A percentile compares a stretch with the other conserved stretches of the same genome.
phyloP scores from a whole-genome alignment of 2,113 vertebrate species.

The Phalacrocorax aristotelis region DNA sequence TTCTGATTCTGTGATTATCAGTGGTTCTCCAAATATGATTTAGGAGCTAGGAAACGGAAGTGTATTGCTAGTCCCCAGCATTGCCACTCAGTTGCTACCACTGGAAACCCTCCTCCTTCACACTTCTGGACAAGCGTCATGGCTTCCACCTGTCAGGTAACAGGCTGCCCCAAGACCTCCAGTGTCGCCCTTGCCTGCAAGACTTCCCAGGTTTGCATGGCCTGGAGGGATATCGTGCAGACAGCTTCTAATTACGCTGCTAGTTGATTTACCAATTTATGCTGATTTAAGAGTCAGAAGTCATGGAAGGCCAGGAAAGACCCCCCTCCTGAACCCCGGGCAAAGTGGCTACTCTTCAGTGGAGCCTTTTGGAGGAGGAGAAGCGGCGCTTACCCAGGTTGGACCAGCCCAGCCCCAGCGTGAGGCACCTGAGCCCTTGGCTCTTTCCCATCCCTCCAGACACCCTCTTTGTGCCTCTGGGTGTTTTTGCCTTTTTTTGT shows the following conservation, averaged over 20 bases:
- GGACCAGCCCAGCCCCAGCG: accelerated
- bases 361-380: not conserved
- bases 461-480: not conserved
- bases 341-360: not conserved
- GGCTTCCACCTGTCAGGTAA: not conserved
- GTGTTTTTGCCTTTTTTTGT: not conserved
- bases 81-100: not conserved
- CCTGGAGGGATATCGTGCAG: not conserved
- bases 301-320: not conserved
- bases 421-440: not conserved
- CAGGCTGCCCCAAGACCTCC: not conserved
- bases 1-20: not conserved
- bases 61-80: accelerated
- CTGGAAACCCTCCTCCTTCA: not conserved
- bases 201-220: not conserved
- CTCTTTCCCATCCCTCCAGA: not conserved
- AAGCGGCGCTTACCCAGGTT: accelerated
- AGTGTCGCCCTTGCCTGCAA: not conserved
- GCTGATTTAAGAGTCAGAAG: not conserved
- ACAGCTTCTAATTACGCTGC: not conserved
- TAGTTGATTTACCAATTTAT: not conserved
- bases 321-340: not conserved
- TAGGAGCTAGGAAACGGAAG: not conserved
- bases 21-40: not conserved
- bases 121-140: not conserved